phyloP scores from a whole-genome alignment of 2,797 vertebrate genomes.

The Oceanodroma leucorhoa region DNA sequence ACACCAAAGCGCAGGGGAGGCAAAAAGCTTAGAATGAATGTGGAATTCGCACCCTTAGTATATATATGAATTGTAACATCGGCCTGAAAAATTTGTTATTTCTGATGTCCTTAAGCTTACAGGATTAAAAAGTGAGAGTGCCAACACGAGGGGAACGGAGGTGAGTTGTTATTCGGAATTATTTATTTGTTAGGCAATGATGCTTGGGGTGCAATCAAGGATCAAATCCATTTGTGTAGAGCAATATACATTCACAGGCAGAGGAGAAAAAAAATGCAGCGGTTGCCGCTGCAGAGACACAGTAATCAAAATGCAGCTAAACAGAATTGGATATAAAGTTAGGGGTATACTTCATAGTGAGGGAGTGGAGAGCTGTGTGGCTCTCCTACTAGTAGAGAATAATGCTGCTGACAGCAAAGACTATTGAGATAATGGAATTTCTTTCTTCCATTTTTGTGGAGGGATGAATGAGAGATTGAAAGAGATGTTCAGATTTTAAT shows the following conservation, averaged over 20 bases:
- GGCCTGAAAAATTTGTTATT: not conserved
- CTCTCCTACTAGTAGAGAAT: not conserved
- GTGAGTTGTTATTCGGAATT: slow-evolving; percentile 40
- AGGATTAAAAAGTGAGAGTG: slow-evolving; percentile 48
- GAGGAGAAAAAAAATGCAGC: not conserved
- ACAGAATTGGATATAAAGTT: slow-evolving; percentile 9
- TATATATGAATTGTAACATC: not conserved
- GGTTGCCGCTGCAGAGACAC: not conserved
- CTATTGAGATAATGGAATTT: not conserved
- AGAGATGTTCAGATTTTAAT: slow-evolving; percentile 19
- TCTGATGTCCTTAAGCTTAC: slow-evolving; percentile 1
- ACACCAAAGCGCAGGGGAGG: not conserved
- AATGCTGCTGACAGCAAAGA: slow-evolving; percentile 20
- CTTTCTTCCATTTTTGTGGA: slow-evolving; percentile 1
- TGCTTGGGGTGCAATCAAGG: not conserved
- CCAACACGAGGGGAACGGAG: slow-evolving; percentile 2
- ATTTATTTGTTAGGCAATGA: not conserved
- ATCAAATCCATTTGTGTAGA: not conserved
- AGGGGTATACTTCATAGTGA: not conserved
- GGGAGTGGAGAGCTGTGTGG: not conserved
- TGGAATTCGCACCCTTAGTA: not conserved
- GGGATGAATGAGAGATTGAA: slow-evolving; percentile 24
- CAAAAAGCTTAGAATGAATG: not conserved
- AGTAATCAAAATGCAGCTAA: not conserved
- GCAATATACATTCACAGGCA: not conserved